Conservation (phyloP, 2,797 vertebrate genomes). For the Sebastes cheni region DNA sequence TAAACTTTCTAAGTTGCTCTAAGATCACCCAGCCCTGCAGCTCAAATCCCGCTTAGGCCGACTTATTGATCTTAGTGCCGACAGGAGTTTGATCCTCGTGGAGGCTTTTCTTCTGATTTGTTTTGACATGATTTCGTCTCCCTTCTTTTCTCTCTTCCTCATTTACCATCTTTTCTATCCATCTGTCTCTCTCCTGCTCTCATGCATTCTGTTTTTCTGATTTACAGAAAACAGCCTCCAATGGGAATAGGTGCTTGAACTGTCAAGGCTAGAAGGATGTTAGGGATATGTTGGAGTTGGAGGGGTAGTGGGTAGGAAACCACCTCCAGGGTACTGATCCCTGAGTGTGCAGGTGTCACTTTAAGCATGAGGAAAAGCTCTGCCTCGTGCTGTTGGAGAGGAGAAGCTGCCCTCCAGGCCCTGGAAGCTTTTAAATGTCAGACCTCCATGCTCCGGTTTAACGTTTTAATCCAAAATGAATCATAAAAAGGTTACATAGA, state of each 20-base stretch:
- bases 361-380: conserved; percentile 47
- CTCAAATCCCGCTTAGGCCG: conserved; percentile 35
- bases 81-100: conserved; percentile 29
- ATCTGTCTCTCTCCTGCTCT: neutral
- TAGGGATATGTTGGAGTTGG: conserved; percentile 2
- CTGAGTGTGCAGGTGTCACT: conserved; percentile 62
- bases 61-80: conserved; percentile 23
- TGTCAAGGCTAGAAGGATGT: conserved; percentile 42
- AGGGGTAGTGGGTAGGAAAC: conserved; percentile 18
- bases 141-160: neutral
- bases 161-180: neutral
- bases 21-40: conserved; percentile 17
- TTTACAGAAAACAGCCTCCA: conserved; percentile 24
- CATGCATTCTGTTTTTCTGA: neutral
- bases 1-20: conserved; percentile 22
- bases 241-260: conserved; percentile 51
- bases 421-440: conserved; percentile 70
- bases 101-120: conserved; percentile 34
- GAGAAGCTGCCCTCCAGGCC: conserved; percentile 35
- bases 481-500: conserved; percentile 52
- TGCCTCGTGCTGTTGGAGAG: conserved; percentile 15
- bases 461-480: conserved; percentile 45
- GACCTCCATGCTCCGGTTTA: conserved; percentile 39
- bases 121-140: conserved; percentile 26
- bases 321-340: conserved; percentile 57